Percentiles rank a stretch among this genome's conserved stretches.
These are phyloP conservation scores for Drosophila ohnishii DNA, from an alignment of 1,140 invertebrate species.

Conservation along the genomic window DNA sequence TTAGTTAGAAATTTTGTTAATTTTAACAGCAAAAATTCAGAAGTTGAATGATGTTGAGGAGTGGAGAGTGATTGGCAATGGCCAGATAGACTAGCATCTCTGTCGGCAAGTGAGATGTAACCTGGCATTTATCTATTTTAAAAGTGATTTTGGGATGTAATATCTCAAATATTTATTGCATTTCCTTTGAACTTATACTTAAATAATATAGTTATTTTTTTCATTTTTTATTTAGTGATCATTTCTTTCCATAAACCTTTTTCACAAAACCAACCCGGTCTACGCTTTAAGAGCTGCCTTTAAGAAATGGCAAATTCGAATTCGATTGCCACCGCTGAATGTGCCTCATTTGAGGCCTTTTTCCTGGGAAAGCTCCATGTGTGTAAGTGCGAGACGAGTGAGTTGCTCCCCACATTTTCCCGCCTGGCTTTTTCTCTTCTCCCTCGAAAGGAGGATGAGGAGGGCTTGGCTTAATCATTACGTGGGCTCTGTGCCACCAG, in stretches of 20 bases:
- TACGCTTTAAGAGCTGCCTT: background rate
- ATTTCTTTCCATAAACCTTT: conserved; percentile 7
- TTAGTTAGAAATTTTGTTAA: no score
- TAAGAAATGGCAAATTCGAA: conserved; percentile 35
- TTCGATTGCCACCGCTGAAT: conserved; percentile 61
- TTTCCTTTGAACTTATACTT: background rate
- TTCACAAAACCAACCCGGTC: background rate
- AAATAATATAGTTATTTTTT: no score
- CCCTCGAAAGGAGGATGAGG: background rate
- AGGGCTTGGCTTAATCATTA: conserved; percentile 68
- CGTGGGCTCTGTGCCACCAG: conserved; percentile 25
- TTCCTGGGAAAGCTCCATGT: conserved; percentile 45
- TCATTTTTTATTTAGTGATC: no score
- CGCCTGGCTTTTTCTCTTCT: background rate
- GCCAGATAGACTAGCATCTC: no score
- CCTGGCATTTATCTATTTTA: no score
- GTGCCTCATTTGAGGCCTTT: conserved; percentile 39
- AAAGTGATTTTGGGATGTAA: no score
- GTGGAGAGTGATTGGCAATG: no score
- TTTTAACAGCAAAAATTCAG: no score
- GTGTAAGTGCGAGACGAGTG: conserved; percentile 15
- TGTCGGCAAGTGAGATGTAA: no score
- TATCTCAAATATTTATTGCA: background rate
- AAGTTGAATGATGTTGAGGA: no score
- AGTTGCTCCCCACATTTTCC: conserved; percentile 6